These are phyloP conservation scores for Tenthredo mesomela DNA, from an alignment of 2,888 invertebrate species.

Conservation along the genomic window DNA sequence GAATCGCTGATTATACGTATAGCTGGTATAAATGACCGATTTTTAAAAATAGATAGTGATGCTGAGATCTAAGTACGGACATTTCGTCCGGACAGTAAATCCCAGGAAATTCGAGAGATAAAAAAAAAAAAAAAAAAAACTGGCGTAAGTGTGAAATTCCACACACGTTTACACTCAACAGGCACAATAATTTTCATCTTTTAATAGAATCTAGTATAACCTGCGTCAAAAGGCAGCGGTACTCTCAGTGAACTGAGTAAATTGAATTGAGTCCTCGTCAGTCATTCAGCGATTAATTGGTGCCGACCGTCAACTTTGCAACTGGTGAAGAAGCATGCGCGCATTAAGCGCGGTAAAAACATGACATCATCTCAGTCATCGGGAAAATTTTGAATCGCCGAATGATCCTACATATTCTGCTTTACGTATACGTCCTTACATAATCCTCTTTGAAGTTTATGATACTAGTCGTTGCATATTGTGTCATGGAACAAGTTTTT, in stretches of 20 bases:
- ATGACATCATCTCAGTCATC: not conserved
- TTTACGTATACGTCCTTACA: not conserved
- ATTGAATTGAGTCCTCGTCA: slow-evolving; percentile 17
- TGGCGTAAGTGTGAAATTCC: slow-evolving; percentile 43
- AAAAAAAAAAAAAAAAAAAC: not conserved
- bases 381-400: not conserved
- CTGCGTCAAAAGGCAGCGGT: not conserved
- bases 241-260: not conserved
- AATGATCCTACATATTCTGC: not conserved
- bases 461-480: not conserved
- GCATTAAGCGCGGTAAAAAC: not conserved
- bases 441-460: not conserved
- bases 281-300: slow-evolving; percentile 11
- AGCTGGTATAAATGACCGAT: slow-evolving; percentile 23
- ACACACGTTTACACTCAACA: not conserved
- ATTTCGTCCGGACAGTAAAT: not conserved
- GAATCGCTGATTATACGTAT: not conserved
- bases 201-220: not conserved
- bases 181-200: not conserved
- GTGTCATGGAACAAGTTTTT: not conserved
- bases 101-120: not conserved
- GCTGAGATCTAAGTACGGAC: not conserved
- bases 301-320: slow-evolving; percentile 2
- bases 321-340: not conserved
- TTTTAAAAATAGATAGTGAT: slow-evolving; percentile 31